Base-by-base conservation (phyloP, 2,113 vertebrate genomes). In the Epinephelus fuscoguttatus region DNA sequence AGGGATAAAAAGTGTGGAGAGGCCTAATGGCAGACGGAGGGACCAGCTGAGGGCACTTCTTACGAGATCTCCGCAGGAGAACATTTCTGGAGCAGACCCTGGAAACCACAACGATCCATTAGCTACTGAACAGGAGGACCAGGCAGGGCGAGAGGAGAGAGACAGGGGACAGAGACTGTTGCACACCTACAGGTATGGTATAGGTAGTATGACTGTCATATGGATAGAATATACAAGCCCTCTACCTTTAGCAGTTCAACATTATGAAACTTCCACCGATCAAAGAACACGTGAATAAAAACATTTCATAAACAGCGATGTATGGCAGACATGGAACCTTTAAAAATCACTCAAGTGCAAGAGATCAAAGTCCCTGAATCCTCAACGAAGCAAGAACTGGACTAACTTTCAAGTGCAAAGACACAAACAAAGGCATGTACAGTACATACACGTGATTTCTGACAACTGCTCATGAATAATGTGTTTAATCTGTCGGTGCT, bases 1-100 rank as follows among this genome's bases (percentile, higher is more conserved):
- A 80, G 81, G 91, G 90, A 93, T 94, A 94, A 96, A 96, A 95
- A 92, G 92, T 93, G 88, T 77, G 90, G 89, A 93, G 94, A 92
- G 89, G 92, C 92, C 78, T 93, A 94, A 92, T 94, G 93, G 94
- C 95, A 94, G 94, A 91, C 70, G 72, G 81, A 91, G 80, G 80
- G 84, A 92, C 84, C 82, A 93, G 92, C 80, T 88, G 93, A 92
- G 88, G 90, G 93, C 91, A 93, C 91, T 92, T 94, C 90, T 93
- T 92, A 82, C 52, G 50, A 93, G 91, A 90, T 92, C 91, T 94
- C 93, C 50, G 63, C 88, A 84, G 90, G 90, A 95, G 91, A 94
- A 92, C 90, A 90, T 89, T 91, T 94, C 90, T 93, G 81, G 89
- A 94, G 83, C 86, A 78, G 85, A 83, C 90, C 81, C 70, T 83